phyloP scores from a whole-genome alignment of 2,888 invertebrate species.

The Drosophila affinis region DNA sequence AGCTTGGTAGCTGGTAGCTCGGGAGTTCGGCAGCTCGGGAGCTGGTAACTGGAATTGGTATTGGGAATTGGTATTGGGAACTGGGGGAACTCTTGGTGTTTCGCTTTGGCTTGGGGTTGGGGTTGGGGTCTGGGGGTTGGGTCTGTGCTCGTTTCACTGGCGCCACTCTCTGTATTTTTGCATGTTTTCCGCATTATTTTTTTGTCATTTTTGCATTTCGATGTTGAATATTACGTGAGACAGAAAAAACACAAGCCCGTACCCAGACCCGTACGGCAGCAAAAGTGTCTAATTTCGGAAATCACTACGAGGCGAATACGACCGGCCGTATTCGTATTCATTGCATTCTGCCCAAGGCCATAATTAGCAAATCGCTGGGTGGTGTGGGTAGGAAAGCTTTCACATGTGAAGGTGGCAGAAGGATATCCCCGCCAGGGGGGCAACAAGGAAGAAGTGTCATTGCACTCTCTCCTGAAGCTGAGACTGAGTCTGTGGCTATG shows the following conservation, averaged over 20 bases:
- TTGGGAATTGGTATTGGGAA: slow-evolving; percentile 4
- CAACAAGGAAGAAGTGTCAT: slow-evolving; percentile 61
- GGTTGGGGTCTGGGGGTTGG: neutral
- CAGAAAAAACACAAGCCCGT: neutral
- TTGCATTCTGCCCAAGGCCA: slow-evolving; percentile 51
- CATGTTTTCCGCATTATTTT: slow-evolving; percentile 69
- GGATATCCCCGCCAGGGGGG: neutral
- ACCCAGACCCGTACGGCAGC: slow-evolving; percentile 40
- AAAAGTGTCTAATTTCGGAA: slow-evolving; percentile 76
- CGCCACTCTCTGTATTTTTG: slow-evolving; percentile 59
- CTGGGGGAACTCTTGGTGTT: neutral
- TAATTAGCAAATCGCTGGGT: slow-evolving; percentile 56
- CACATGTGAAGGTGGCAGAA: neutral
- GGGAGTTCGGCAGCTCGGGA: slow-evolving; percentile 12
- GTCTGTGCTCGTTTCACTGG: slow-evolving; percentile 70
- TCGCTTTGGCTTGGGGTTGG: slow-evolving; percentile 9
- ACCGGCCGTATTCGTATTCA: neutral
- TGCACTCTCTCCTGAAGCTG: slow-evolving; percentile 60
- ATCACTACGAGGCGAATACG: neutral
- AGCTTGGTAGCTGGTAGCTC: slow-evolving; percentile 8
- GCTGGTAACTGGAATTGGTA: neutral
- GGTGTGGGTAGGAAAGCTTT: neutral
- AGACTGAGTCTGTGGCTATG: neutral
- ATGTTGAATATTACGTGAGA: slow-evolving; percentile 37
- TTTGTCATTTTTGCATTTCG: slow-evolving; percentile 71